phyloP scores from a whole-genome alignment of 2,888 invertebrate species.

The Thyatira batis region DNA sequence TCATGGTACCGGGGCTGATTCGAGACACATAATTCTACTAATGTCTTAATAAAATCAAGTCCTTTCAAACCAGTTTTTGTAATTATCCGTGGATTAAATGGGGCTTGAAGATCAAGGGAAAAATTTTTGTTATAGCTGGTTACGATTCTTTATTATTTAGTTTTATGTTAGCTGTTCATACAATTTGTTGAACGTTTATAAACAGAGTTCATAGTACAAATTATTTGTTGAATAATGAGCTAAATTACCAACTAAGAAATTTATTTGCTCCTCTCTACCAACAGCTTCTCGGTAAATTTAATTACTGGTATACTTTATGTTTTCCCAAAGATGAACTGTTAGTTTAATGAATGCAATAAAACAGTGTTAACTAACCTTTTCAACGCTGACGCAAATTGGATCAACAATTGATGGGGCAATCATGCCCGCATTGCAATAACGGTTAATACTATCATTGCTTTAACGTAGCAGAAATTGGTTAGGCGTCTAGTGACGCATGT shows the following conservation, averaged over 20 bases:
- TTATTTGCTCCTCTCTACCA: neutral
- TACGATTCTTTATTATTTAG: neutral
- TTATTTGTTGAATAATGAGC: no score
- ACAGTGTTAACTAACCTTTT: conserved; percentile 3
- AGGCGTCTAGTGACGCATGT: neutral
- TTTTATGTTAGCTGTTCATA: neutral
- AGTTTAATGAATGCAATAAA: neutral
- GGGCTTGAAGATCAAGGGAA: neutral
- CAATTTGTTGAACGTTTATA: neutral
- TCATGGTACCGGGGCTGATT: neutral
- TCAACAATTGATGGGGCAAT: conserved; percentile 14
- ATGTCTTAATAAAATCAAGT: conserved; percentile 10
- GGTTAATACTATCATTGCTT: conserved; percentile 1
- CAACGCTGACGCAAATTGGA: conserved; percentile 3
- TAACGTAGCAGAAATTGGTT: neutral
- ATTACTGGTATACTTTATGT: neutral
- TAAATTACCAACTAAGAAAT: neutral
- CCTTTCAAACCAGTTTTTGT: neutral
- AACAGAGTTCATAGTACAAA: neutral
- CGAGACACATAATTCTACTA: conserved; percentile 5
- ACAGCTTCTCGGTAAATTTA: neutral
- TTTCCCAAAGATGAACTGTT: neutral
- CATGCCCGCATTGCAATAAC: conserved; percentile 9
- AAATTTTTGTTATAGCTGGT: neutral
- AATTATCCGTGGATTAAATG: neutral